Evolutionary conservation across 2,797 vertebrate species (phyloP).

Genomic region (Sciaenops ocellatus): DNA sequence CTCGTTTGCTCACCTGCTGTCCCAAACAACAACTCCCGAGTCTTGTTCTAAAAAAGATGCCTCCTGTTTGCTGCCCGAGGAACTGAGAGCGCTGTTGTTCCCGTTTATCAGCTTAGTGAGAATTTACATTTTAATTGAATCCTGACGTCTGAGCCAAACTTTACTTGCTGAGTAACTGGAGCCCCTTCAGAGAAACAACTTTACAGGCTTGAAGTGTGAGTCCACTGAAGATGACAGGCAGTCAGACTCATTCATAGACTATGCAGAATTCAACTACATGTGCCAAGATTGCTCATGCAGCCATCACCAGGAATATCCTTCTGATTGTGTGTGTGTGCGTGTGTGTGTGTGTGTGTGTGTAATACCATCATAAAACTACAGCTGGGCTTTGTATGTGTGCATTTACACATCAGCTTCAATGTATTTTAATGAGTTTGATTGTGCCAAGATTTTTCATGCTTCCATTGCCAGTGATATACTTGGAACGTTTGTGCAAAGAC

Average conservation of each 20-base stretch:
- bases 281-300: constrained; percentile 66
- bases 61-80: constrained; percentile 61
- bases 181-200: constrained; percentile 61
- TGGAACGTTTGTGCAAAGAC: constrained; percentile 37
- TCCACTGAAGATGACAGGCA: constrained; percentile 77
- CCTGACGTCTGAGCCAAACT: constrained; percentile 72
- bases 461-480: constrained; percentile 48
- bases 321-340: constrained; percentile 12
- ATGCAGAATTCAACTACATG: constrained; percentile 63
- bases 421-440: constrained; percentile 61
- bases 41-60: constrained; percentile 48
- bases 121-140: constrained; percentile 87
- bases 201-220: constrained; percentile 64
- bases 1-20: constrained; percentile 54
- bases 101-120: constrained; percentile 75
- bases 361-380: constrained; percentile 51
- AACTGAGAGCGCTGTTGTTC: constrained; percentile 67
- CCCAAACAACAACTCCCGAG: constrained; percentile 41
- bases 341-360: constrained; percentile 1
- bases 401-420: constrained; percentile 54
- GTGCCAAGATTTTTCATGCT: constrained; percentile 45
- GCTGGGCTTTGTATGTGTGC: constrained; percentile 37
- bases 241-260: constrained; percentile 70
- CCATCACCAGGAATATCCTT: constrained; percentile 48
- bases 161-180: constrained; percentile 70